phyloP scores from a whole-genome alignment of 2,797 vertebrate genomes.

The Naso thynnoides region DNA sequence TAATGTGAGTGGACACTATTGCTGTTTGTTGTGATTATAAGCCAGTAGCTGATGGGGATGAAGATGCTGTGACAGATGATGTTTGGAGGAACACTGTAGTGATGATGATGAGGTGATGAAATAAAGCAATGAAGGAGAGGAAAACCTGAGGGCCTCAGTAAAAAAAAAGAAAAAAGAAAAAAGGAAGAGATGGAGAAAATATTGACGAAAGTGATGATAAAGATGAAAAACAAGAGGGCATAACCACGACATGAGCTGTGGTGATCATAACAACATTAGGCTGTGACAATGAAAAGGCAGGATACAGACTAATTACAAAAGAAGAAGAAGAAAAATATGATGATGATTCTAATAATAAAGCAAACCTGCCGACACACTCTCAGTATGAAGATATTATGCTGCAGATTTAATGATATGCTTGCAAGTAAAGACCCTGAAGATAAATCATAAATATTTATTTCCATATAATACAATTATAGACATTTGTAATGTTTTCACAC shows the following conservation, averaged over 20 bases:
- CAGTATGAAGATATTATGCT: background rate
- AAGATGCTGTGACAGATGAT: background rate
- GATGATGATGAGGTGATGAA: background rate
- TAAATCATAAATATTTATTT: background rate
- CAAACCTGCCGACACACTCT: background rate
- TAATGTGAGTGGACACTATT: background rate
- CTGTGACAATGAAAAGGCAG: too few species aligned
- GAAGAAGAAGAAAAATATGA: background rate
- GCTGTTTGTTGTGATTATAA: conserved; percentile 4
- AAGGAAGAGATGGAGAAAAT: background rate
- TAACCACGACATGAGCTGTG: background rate
- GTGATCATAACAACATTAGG: too few species aligned
- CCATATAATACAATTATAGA: background rate
- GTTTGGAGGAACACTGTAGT: background rate
- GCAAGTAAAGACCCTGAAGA: background rate
- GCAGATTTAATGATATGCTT: background rate
- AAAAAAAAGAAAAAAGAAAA: background rate
- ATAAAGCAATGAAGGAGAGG: background rate
- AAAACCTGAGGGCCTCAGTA: background rate
- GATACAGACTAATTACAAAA: background rate
- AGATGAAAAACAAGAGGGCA: background rate
- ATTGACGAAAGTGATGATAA: background rate
- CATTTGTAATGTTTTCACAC: too few species aligned
- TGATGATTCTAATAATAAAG: background rate
- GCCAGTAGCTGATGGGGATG: conserved; percentile 8